These are phyloP conservation scores for Bos javanicus DNA, from an alignment of 2,113 vertebrate species.

Conservation along the genomic window DNA sequence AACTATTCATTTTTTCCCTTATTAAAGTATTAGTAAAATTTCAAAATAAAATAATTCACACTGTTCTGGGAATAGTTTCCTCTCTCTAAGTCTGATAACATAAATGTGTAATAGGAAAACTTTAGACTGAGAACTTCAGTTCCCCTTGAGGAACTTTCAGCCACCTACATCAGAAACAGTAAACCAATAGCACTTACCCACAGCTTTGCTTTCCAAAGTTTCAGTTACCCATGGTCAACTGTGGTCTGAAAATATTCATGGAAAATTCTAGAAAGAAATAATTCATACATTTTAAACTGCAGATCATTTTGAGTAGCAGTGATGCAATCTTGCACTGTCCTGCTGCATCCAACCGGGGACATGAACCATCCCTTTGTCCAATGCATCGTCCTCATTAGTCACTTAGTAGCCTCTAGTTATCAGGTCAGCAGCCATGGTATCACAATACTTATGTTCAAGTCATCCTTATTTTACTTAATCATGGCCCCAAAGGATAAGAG, in stretches of 20 bases:
- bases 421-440: background rate
- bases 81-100: background rate
- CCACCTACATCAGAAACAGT: background rate
- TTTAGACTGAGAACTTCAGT: slow-evolving; percentile 45
- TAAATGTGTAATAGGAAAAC: slow-evolving; percentile 26
- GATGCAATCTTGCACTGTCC: background rate
- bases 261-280: background rate
- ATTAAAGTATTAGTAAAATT: background rate
- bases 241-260: background rate
- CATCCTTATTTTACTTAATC: background rate
- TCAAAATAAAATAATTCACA: background rate
- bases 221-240: background rate
- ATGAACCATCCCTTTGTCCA: background rate
- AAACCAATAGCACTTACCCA: background rate
- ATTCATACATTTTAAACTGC: background rate
- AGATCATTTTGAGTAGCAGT: background rate
- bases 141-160: background rate
- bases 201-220: background rate
- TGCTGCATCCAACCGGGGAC: background rate
- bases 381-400: background rate
- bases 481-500: background rate
- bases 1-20: background rate
- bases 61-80: background rate
- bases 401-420: background rate
- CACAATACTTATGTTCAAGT: background rate